These are phyloP conservation scores for Porites divaricata DNA, from an alignment of 92 coral and sea anemone genomes.

Conservation along the genomic window DNA sequence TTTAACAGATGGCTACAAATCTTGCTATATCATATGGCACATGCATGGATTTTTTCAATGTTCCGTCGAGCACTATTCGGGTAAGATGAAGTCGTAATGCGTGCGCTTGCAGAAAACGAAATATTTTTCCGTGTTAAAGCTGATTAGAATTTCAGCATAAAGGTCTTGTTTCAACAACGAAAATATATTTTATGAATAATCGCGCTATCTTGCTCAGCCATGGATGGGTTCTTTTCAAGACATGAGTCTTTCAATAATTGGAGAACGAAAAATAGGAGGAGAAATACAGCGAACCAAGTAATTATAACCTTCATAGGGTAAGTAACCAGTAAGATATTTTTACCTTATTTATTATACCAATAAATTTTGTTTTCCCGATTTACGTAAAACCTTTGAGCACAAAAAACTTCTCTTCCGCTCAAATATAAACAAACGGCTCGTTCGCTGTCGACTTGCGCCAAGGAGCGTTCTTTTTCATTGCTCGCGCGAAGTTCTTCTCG, in stretches of 20 bases:
- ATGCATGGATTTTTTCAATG: background rate
- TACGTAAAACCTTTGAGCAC: background rate
- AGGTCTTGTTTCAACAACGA: background rate
- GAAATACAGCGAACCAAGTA: background rate
- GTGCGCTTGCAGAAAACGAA: no score
- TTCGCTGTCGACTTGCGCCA: background rate
- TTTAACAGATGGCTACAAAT: slow-evolving; percentile 22
- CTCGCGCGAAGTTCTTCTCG: slow-evolving; percentile 1
- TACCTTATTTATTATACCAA: background rate
- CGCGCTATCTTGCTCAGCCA: background rate
- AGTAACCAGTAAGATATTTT: slow-evolving; percentile 10
- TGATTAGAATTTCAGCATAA: no score
- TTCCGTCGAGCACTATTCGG: background rate
- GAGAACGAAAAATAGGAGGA: background rate
- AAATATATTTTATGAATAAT: background rate
- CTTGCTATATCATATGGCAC: no score
- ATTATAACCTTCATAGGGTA: slow-evolving; percentile 9
- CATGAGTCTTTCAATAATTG: background rate
- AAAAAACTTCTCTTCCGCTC: background rate
- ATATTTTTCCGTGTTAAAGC: background rate
- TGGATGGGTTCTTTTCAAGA: background rate
- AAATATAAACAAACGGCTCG: background rate
- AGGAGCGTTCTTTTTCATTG: background rate
- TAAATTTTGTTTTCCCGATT: slow-evolving; percentile 26
- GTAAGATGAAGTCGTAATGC: no score